These are phyloP conservation scores for Sciurus vulgaris DNA, from an alignment of 2,797 vertebrate species.

Conservation along the genomic window DNA sequence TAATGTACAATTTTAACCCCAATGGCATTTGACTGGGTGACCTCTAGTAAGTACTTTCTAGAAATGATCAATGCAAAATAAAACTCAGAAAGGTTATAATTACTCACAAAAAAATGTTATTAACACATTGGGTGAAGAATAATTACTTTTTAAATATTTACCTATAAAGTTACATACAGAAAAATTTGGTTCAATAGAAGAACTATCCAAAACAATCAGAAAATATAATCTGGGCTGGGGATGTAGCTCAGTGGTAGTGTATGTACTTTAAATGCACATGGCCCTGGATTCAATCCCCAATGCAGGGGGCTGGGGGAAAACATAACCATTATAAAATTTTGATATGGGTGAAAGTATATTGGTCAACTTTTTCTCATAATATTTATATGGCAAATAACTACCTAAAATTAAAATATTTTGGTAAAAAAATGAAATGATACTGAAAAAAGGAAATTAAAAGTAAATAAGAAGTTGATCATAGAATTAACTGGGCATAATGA, in stretches of 20 bases:
- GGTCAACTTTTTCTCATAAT: background rate
- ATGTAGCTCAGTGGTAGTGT: background rate
- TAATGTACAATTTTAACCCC: background rate
- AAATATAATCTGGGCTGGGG: background rate
- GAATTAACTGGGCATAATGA: conserved; percentile 1
- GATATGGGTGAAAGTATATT: background rate
- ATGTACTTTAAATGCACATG: background rate
- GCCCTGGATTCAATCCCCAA: background rate
- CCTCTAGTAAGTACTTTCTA: background rate
- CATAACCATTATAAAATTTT: background rate
- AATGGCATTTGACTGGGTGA: background rate
- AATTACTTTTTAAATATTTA: conserved; percentile 17
- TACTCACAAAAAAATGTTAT: background rate
- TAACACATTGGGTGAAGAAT: background rate
- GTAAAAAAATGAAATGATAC: conserved; percentile 2
- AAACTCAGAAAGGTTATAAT: background rate
- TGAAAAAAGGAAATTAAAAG: background rate
- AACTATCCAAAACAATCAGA: background rate
- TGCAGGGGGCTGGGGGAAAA: background rate
- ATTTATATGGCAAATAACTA: background rate
- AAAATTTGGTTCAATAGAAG: background rate
- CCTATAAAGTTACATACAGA: background rate
- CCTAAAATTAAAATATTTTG: conserved; percentile 29
- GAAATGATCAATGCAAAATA: conserved; percentile 29
- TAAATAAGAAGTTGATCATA: background rate